phyloP scores from a whole-genome alignment of 2,797 vertebrate species.

The Cyclura pinguis region DNA sequence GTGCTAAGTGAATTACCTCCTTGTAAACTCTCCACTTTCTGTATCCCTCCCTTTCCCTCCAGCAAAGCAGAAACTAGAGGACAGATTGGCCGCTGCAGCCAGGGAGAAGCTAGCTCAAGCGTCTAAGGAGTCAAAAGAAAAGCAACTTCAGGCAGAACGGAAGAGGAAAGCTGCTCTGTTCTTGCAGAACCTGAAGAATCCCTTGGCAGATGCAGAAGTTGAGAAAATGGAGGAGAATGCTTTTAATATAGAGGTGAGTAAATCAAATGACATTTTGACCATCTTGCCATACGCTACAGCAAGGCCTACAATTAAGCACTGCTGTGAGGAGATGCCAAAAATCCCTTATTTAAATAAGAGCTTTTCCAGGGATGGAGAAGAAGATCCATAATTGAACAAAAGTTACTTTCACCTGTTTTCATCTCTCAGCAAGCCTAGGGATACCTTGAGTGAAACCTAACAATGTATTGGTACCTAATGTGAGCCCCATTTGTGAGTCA shows the following conservation, averaged over 20 bases:
- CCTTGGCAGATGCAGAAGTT: slow-evolving; percentile 85
- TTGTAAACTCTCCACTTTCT: neutral
- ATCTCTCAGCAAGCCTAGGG: too few relatives aligned
- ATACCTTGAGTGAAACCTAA: too few relatives aligned
- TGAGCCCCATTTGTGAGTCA: too few relatives aligned
- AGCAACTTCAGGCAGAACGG: slow-evolving; percentile 96
- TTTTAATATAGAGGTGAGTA: slow-evolving; percentile 83
- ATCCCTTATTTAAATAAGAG: too few relatives aligned
- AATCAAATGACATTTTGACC: neutral
- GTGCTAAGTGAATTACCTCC: neutral
- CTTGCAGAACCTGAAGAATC: slow-evolving; percentile 90
- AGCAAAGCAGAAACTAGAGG: slow-evolving; percentile 98
- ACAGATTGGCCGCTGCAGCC: slow-evolving; percentile 94
- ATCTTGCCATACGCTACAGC: neutral
- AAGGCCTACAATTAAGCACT: too few relatives aligned
- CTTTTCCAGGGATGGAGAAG: too few relatives aligned
- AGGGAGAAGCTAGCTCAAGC: slow-evolving; percentile 97
- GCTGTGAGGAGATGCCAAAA: too few relatives aligned
- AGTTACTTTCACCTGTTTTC: too few relatives aligned
- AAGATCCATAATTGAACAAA: too few relatives aligned
- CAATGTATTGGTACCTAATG: too few relatives aligned
- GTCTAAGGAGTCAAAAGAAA: slow-evolving; percentile 98
- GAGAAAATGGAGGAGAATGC: slow-evolving; percentile 84
- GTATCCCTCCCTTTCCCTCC: slow-evolving; percentile 46
- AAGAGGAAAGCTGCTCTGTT: slow-evolving; percentile 97